phyloP scores from a whole-genome alignment of 1,140 invertebrate genomes.

The Nymphalis io region DNA sequence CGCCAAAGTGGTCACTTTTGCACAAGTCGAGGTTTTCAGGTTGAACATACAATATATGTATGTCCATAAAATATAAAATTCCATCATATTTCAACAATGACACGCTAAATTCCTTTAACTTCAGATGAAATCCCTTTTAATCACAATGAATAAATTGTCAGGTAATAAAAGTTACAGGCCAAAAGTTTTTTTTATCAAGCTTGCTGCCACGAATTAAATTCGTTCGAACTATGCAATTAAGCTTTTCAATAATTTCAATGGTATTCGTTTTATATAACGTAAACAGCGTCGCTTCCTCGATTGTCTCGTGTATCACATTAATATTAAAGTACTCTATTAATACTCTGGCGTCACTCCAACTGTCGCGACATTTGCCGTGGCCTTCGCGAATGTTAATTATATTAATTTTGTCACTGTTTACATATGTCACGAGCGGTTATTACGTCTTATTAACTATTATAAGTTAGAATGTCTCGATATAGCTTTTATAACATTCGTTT shows the following conservation, averaged over 20 bases:
- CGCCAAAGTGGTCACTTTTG: no score
- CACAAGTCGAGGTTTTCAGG: no score
- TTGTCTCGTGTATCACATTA: conserved; percentile 53
- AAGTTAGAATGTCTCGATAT: background rate
- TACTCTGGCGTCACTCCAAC: conserved; percentile 66
- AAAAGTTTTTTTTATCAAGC: background rate
- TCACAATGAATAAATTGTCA: no score
- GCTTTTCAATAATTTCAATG: background rate
- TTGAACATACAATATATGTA: no score
- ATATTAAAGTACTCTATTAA: conserved; percentile 62
- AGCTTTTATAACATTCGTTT: background rate
- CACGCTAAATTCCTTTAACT: no score
- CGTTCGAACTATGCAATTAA: background rate
- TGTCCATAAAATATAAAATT: no score
- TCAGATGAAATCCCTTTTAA: no score
- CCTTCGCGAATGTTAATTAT: conserved; percentile 72
- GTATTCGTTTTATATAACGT: background rate
- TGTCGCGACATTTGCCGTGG: conserved; percentile 66
- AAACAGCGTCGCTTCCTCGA: conserved; percentile 30
- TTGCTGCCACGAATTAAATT: background rate
- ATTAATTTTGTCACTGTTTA: conserved; percentile 49
- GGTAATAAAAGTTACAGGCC: no score
- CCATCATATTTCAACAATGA: no score
- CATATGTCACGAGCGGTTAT: conserved; percentile 6
- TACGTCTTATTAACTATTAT: background rate